These are phyloP conservation scores for Pyralis farinalis DNA, from an alignment of 2,888 invertebrate species.

Conservation along the genomic window DNA sequence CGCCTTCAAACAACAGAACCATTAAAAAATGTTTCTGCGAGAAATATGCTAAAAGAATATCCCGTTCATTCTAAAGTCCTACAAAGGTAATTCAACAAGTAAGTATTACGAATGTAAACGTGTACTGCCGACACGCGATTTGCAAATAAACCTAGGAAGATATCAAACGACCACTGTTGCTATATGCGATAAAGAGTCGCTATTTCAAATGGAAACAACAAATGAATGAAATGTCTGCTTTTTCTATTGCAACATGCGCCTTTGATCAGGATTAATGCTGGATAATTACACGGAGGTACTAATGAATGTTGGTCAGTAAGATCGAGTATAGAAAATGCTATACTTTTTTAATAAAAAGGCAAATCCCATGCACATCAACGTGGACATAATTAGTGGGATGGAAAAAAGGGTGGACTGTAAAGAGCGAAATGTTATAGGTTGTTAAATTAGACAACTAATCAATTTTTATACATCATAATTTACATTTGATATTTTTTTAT, in stretches of 20 bases:
- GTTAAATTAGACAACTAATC: too few relatives aligned
- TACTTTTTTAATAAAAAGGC: too few relatives aligned
- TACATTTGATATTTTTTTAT: too few relatives aligned
- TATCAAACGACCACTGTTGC: slow-evolving; percentile 61
- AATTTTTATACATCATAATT: too few relatives aligned
- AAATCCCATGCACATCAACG: too few relatives aligned
- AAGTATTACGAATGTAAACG: slow-evolving; percentile 49
- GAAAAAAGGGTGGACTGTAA: too few relatives aligned
- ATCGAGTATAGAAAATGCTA: too few relatives aligned
- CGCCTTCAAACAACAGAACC: too few relatives aligned
- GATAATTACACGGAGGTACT: slow-evolving; percentile 14
- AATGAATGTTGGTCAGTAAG: slow-evolving; percentile 1
- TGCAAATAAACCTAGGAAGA: slow-evolving; percentile 74
- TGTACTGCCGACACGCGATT: slow-evolving; percentile 64
- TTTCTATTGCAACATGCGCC: slow-evolving; percentile 34
- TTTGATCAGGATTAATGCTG: slow-evolving; percentile 31
- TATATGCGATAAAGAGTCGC: slow-evolving; percentile 65
- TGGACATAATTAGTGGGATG: too few relatives aligned
- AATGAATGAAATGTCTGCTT: slow-evolving; percentile 49
- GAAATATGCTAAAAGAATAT: slow-evolving; percentile 17
- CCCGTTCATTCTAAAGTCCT: slow-evolving; percentile 25
- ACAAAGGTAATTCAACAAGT: slow-evolving; percentile 66
- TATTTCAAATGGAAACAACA: slow-evolving; percentile 62
- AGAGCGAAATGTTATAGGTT: too few relatives aligned
- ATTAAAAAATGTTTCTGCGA: background rate